Evolutionary conservation across 2,888 invertebrate genomes (phyloP).

Genomic region (Acanthosepion pharaonis): DNA sequence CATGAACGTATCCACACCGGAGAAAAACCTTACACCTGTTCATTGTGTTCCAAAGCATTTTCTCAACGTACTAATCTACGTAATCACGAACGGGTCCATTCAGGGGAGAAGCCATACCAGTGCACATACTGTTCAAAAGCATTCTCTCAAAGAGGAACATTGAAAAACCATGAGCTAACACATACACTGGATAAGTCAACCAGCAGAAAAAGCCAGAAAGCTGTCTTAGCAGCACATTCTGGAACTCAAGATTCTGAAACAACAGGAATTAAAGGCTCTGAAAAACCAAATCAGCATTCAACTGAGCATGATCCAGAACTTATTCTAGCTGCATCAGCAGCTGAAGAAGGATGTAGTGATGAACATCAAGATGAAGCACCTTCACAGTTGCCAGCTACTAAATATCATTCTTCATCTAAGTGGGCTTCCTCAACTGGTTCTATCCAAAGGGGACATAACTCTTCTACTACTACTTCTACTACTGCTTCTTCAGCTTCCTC

Average conservation of each 20-base stretch:
- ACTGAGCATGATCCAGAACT: not conserved
- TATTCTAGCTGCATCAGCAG: constrained; percentile 34
- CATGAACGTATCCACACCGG: constrained; percentile 45
- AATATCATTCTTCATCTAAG: not conserved
- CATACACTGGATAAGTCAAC: constrained; percentile 35
- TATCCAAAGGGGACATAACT: not conserved
- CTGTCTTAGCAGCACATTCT: not conserved
- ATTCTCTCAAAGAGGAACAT: constrained; percentile 25
- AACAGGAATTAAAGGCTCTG: not conserved
- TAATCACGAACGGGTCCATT: constrained; percentile 39
- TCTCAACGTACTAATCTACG: constrained; percentile 38
- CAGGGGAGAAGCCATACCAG: constrained; percentile 39
- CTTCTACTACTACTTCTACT: not conserved
- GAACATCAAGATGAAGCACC: not conserved
- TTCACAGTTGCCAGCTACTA: not conserved
- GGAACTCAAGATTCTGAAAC: not conserved
- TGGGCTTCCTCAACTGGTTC: not conserved
- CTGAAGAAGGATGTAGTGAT: not conserved
- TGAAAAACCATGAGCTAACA: constrained; percentile 41
- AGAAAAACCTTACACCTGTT: constrained; percentile 42
- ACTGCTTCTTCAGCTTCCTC: not conserved
- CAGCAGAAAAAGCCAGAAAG: not conserved
- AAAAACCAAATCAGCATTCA: not conserved
- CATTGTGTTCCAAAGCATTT: constrained; percentile 39
- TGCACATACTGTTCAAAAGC: constrained; percentile 1